Percentiles rank a stretch among this genome's conserved stretches.
phyloP scores from a whole-genome alignment of 2,888 invertebrate genomes.

The Nymphalis c-album region DNA sequence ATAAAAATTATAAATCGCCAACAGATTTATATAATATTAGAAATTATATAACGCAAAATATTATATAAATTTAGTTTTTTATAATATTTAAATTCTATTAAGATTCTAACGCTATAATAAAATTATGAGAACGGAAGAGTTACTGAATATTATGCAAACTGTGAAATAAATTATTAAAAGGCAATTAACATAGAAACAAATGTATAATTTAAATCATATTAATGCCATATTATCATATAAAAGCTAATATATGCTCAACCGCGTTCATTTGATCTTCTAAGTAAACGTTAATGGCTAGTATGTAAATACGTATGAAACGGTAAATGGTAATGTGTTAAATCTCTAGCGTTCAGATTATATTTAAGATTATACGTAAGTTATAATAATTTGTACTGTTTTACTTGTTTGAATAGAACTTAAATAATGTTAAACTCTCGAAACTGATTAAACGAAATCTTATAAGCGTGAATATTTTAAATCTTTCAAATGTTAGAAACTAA shows the following conservation, averaged over 20 bases:
- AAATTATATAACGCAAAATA: neutral
- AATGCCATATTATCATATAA: conserved; percentile 8
- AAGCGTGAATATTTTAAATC: no score
- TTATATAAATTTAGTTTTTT: neutral
- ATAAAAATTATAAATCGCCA: neutral
- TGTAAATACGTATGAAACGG: neutral
- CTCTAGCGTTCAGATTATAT: conserved; percentile 1
- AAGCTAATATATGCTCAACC: conserved; percentile 8
- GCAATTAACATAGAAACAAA: conserved; percentile 15
- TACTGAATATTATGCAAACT: conserved; percentile 11
- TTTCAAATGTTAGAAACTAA: no score
- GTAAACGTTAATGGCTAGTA: conserved; percentile 9
- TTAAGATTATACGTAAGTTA: neutral
- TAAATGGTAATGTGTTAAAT: neutral
- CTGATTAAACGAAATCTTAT: neutral
- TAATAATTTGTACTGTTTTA: neutral
- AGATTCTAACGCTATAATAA: neutral
- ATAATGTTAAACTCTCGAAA: neutral
- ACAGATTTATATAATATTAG: neutral
- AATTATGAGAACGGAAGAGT: neutral
- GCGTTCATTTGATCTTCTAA: conserved; percentile 22
- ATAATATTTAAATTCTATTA: neutral
- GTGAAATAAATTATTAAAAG: conserved; percentile 3
- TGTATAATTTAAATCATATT: conserved; percentile 18
- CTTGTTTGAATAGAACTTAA: neutral